These are phyloP conservation scores for Athripsodes cinereus DNA, from an alignment of 2,888 invertebrate species.

Conservation along the genomic window DNA sequence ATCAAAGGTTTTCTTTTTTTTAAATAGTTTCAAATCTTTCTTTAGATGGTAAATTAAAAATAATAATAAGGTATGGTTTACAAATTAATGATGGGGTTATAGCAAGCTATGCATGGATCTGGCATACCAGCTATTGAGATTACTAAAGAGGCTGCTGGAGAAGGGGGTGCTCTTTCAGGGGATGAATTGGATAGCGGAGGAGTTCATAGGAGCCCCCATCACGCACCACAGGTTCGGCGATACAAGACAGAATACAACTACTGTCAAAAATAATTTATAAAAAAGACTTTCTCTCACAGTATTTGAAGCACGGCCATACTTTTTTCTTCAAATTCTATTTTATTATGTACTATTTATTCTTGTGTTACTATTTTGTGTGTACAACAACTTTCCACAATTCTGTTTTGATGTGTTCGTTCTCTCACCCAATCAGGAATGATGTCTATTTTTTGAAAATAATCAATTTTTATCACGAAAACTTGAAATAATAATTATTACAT, in stretches of 20 bases:
- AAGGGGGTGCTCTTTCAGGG: conserved; percentile 59
- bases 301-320: conserved; percentile 5
- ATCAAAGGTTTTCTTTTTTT: not conserved
- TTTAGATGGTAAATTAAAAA: not conserved
- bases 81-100: not conserved
- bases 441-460: too few species aligned
- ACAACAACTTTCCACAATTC: not conserved
- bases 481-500: too few species aligned
- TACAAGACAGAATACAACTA: not conserved
- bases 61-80: not conserved
- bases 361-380: conserved; percentile 6
- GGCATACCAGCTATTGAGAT: conserved; percentile 65
- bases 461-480: too few species aligned
- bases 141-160: conserved; percentile 71
- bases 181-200: conserved; percentile 49
- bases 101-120: conserved; percentile 19
- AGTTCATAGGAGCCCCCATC: conserved; percentile 43
- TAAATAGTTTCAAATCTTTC: not conserved
- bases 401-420: too few species aligned
- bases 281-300: not conserved
- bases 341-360: not conserved
- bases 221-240: conserved; percentile 40
- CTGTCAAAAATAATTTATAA: not conserved
- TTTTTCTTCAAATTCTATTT: conserved; percentile 1
- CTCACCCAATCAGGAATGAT: too few species aligned